Percentiles rank a stretch among this genome's conserved stretches.
These are phyloP conservation scores for Caenorhabditis sulstoni DNA, from an alignment of 2,888 invertebrate species.

Conservation along the genomic window DNA sequence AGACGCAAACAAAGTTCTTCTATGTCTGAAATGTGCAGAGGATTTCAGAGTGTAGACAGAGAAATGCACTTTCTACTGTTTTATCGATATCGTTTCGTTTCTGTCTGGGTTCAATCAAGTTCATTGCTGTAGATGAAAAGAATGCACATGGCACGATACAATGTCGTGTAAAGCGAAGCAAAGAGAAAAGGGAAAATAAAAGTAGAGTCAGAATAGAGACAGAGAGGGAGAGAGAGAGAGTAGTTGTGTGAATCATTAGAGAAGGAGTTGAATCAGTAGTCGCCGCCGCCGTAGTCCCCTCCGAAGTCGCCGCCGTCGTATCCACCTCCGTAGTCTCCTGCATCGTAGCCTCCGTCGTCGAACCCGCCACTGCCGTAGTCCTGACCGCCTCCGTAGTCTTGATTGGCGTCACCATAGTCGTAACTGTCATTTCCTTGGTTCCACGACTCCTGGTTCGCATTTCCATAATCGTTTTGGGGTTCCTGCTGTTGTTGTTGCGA, in stretches of 20 bases:
- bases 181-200: background rate
- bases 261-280: conserved; percentile 20
- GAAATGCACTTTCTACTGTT: too few relatives aligned
- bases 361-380: conserved; percentile 59
- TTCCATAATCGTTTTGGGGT: conserved; percentile 56
- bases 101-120: too few relatives aligned
- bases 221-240: background rate
- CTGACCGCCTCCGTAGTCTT: conserved; percentile 53
- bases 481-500: conserved; percentile 16
- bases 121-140: too few relatives aligned
- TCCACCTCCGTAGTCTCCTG: conserved; percentile 62
- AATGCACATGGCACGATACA: background rate
- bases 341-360: conserved; percentile 60
- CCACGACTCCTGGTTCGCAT: conserved; percentile 38
- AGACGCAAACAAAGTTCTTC: too few relatives aligned
- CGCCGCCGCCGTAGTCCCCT: conserved; percentile 36
- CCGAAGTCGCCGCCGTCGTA: conserved; percentile 53
- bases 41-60: too few relatives aligned
- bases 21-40: too few relatives aligned
- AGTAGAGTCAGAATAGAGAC: background rate
- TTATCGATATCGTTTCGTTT: too few relatives aligned
- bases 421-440: conserved; percentile 38
- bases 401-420: conserved; percentile 55
- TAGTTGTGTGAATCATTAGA: background rate
- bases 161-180: background rate